Conservation (phyloP, 2,888 invertebrate species). For the Ectemnius continuus region DNA sequence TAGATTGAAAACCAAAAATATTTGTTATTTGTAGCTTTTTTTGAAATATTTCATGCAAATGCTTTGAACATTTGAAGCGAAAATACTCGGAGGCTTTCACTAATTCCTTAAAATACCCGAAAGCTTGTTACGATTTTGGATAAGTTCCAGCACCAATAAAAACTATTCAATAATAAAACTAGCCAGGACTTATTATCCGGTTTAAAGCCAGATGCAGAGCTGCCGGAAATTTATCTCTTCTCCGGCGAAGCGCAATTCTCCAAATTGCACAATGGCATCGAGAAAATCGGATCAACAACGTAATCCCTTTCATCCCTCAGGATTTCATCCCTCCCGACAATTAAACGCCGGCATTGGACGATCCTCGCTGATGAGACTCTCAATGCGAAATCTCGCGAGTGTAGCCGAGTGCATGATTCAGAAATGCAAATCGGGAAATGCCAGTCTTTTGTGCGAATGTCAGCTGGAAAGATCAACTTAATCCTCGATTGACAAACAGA, state of each 20-base stretch:
- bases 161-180: no score
- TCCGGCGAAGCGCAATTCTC: slow-evolving; percentile 19
- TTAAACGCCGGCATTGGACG: background rate
- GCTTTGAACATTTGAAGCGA: no score
- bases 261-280: slow-evolving; percentile 25
- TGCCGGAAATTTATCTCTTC: slow-evolving; percentile 18
- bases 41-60: no score
- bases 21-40: no score
- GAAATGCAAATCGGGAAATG: slow-evolving; percentile 32
- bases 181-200: slow-evolving; percentile 1
- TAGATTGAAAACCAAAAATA: no score
- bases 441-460: slow-evolving; percentile 24
- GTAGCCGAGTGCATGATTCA: background rate
- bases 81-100: no score
- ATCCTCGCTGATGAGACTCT: background rate
- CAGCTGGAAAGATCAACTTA: slow-evolving; percentile 24
- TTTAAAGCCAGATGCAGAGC: slow-evolving; percentile 28
- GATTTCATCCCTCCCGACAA: slow-evolving; percentile 26
- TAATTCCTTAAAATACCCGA: no score
- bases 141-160: no score
- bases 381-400: slow-evolving; percentile 17
- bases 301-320: slow-evolving; percentile 36
- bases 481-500: slow-evolving; percentile 32
- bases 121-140: no score
- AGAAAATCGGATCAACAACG: slow-evolving; percentile 43